Evolutionary conservation across 2,797 vertebrate genomes (phyloP).

Genomic region (Sebastes nivosus): DNA sequence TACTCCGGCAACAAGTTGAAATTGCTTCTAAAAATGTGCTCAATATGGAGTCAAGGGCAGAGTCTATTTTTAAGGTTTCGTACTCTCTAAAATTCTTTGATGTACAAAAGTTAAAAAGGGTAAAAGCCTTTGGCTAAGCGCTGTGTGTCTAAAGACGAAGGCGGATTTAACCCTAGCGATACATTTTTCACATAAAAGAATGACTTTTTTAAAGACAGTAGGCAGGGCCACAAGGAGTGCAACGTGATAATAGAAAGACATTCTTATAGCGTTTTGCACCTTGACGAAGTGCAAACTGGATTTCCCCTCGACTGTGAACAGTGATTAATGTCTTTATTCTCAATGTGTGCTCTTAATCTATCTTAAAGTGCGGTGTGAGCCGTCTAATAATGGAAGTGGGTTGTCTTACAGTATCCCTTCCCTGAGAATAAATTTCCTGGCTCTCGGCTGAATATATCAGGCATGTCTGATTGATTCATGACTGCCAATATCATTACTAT

Average conservation of each 20-base stretch:
- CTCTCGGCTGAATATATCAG: slow-evolving; percentile 49
- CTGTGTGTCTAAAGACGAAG: slow-evolving; percentile 48
- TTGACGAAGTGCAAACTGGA: neutral
- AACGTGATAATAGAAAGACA: neutral
- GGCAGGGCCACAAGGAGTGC: neutral
- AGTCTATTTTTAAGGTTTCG: slow-evolving; percentile 67
- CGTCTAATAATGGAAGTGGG: slow-evolving; percentile 43
- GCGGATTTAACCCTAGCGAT: slow-evolving; percentile 43
- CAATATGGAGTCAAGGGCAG: slow-evolving; percentile 51
- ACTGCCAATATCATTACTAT: slow-evolving; percentile 52
- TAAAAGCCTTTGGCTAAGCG: slow-evolving; percentile 63
- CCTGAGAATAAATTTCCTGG: slow-evolving; percentile 26
- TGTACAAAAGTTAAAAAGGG: slow-evolving; percentile 58
- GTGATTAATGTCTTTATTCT: slow-evolving; percentile 45
- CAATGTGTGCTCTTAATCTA: slow-evolving; percentile 32
- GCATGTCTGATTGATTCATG: slow-evolving; percentile 66
- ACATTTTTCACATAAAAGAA: slow-evolving; percentile 24
- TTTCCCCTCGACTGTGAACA: slow-evolving; percentile 19
- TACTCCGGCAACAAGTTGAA: slow-evolving; percentile 65
- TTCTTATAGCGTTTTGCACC: neutral
- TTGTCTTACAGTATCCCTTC: slow-evolving; percentile 34
- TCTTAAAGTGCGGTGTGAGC: slow-evolving; percentile 31
- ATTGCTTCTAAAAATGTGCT: slow-evolving; percentile 66
- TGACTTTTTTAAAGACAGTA: neutral
- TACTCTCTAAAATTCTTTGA: slow-evolving; percentile 58